These are phyloP conservation scores for Thera britannica DNA, from an alignment of 2,888 invertebrate species.

Conservation along the genomic window DNA sequence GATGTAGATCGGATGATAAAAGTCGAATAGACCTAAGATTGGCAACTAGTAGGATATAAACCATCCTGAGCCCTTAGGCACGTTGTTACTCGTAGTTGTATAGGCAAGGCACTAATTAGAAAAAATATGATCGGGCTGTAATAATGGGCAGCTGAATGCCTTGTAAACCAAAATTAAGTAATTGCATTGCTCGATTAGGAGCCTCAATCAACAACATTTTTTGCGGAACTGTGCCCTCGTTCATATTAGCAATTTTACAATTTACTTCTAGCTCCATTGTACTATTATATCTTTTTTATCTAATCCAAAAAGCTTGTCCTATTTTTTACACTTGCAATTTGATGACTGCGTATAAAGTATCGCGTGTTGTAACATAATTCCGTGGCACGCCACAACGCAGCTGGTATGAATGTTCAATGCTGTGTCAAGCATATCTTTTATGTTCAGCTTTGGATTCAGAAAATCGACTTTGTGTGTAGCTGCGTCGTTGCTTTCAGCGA, in stretches of 20 bases:
- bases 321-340: slow-evolving; percentile 44
- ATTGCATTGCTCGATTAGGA: slow-evolving; percentile 25
- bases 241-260: slow-evolving; percentile 34
- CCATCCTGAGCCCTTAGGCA: neutral
- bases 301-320: slow-evolving; percentile 42
- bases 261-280: slow-evolving; percentile 27
- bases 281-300: slow-evolving; percentile 39
- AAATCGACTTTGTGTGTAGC: slow-evolving; percentile 34
- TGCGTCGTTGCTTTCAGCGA: slow-evolving; percentile 29
- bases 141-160: slow-evolving; percentile 10
- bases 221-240: slow-evolving; percentile 30
- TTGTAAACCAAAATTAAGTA: slow-evolving; percentile 24
- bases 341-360: slow-evolving; percentile 45
- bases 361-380: slow-evolving; percentile 45
- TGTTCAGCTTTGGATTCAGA: slow-evolving; percentile 32
- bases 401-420: slow-evolving; percentile 41
- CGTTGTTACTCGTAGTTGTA: too few species aligned
- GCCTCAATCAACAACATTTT: slow-evolving; percentile 26
- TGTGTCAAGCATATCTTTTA: slow-evolving; percentile 42
- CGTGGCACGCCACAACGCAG: slow-evolving; percentile 41
- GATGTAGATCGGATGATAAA: slow-evolving; percentile 15
- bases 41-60: neutral
- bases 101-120: too few species aligned
- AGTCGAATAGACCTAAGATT: neutral
- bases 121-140: neutral